Evolutionary conservation across 2,113 vertebrate genomes (phyloP).

Genomic region (Burhinus oedicnemus): DNA sequence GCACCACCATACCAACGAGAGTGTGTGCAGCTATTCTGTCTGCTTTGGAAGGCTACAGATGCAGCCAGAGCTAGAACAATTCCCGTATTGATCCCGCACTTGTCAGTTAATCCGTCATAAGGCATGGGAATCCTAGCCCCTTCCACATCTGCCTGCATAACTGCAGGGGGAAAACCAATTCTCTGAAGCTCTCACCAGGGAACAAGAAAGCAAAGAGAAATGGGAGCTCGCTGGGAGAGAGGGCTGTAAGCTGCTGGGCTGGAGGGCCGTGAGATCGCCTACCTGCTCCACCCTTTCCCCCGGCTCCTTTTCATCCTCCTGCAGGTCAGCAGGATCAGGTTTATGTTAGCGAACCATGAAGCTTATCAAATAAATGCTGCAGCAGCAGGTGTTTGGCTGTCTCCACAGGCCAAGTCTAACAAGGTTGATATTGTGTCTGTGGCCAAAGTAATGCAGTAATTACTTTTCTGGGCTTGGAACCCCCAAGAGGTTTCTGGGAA

Average conservation of each 20-base stretch:
- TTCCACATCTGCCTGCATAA: constrained; percentile 75
- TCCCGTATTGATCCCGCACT: constrained; percentile 61
- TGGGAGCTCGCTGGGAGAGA: constrained; percentile 33
- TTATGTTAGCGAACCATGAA: constrained; percentile 67
- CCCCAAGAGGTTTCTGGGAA: constrained; percentile 72
- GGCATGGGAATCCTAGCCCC: constrained; percentile 75
- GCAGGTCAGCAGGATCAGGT: constrained; percentile 73
- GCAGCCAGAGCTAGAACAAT: constrained; percentile 67
- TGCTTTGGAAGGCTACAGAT: constrained; percentile 30
- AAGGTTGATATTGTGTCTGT: constrained; percentile 66
- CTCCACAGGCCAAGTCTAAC: constrained; percentile 59
- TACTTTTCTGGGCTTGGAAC: constrained; percentile 64
- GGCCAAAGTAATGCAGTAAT: constrained; percentile 58
- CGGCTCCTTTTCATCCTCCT: constrained; percentile 67
- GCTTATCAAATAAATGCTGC: constrained; percentile 74
- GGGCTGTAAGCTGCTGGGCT: not conserved
- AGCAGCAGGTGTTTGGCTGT: constrained; percentile 75
- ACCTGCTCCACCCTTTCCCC: constrained; percentile 34
- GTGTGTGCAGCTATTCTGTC: constrained; percentile 60
- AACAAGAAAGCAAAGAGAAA: constrained; percentile 60
- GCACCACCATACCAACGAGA: constrained; percentile 22
- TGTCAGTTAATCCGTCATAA: constrained; percentile 71
- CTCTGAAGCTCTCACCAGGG: constrained; percentile 64
- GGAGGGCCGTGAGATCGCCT: constrained; percentile 30
- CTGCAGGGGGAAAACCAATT: constrained; percentile 63